Conservation (phyloP, 2,888 invertebrate species). For the Ceraclea dissimilis region DNA sequence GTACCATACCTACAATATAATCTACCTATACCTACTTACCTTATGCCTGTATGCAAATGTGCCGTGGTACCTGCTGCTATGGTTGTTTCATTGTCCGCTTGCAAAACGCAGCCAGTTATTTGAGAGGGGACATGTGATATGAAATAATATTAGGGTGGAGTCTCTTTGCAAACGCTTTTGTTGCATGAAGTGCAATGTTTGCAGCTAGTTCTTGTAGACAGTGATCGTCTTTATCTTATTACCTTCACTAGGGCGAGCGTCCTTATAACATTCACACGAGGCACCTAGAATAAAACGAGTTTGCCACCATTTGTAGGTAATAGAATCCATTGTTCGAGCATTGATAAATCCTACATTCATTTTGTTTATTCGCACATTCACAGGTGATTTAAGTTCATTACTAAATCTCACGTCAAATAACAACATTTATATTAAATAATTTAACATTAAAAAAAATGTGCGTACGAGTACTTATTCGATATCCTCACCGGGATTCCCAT, state of each 20-base stretch:
- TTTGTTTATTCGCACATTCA: too few species aligned
- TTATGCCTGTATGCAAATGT: conserved; percentile 24
- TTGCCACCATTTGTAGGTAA: conserved; percentile 2
- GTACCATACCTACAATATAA: too few species aligned
- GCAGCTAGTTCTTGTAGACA: conserved; percentile 32
- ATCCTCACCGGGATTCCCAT: too few species aligned
- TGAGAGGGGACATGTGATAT: conserved; percentile 19
- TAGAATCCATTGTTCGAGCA: too few species aligned
- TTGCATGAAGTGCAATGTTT: conserved; percentile 50
- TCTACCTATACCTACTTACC: not conserved
- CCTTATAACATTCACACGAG: not conserved
- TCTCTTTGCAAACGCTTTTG: conserved; percentile 24
- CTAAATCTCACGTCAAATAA: too few species aligned
- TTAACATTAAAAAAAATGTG: too few species aligned
- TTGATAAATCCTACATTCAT: too few species aligned
- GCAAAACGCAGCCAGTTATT: conserved; percentile 21
- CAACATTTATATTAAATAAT: too few species aligned
- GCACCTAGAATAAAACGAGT: not conserved
- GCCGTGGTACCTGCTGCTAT: conserved; percentile 20
- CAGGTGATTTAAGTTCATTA: too few species aligned
- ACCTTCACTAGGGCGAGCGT: not conserved
- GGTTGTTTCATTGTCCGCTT: conserved; percentile 25
- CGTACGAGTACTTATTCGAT: too few species aligned
- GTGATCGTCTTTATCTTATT: conserved; percentile 5
- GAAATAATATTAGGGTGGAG: conserved; percentile 24